These are phyloP conservation scores for Rhagophthalmus giganteus DNA, from an alignment of 2,888 invertebrate species.

Conservation along the genomic window DNA sequence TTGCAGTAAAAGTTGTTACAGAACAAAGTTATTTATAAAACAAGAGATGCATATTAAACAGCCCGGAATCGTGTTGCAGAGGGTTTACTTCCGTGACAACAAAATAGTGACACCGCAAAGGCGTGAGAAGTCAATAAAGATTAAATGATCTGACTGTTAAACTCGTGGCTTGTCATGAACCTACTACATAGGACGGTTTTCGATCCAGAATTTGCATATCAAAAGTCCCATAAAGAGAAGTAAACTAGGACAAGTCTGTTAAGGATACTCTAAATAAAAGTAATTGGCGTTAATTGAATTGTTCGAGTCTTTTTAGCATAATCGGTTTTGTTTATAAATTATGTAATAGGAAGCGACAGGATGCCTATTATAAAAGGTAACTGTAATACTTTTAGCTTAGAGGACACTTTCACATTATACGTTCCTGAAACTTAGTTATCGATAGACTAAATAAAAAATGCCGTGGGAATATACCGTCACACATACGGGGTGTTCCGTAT, in stretches of 20 bases:
- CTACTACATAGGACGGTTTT: constrained; percentile 22
- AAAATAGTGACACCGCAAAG: constrained; percentile 25
- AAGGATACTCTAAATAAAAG: constrained; percentile 6
- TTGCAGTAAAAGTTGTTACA: too few species aligned
- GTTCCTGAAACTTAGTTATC: constrained; percentile 1
- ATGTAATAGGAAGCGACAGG: too few species aligned
- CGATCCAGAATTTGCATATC: constrained; percentile 23
- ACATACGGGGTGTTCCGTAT: too few species aligned
- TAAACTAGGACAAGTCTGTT: constrained; percentile 15
- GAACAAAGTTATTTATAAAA: too few species aligned
- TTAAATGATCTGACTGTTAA: constrained; percentile 31
- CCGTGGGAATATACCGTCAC: constrained; percentile 6
- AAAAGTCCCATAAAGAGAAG: constrained; percentile 18
- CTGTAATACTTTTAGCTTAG: too few species aligned
- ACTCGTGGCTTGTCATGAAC: constrained; percentile 23
- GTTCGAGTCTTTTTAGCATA: neutral
- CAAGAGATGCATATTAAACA: constrained; percentile 18
- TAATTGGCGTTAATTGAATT: constrained; percentile 5
- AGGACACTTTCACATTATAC: constrained; percentile 17
- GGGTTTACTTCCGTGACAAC: constrained; percentile 30
- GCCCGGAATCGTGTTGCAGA: constrained; percentile 19
- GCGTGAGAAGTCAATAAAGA: constrained; percentile 33
- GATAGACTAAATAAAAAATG: constrained; percentile 4
- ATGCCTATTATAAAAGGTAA: too few species aligned
- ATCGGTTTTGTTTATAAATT: too few species aligned